Percentiles rank a stretch among this genome's conserved stretches.
phyloP scores from a whole-genome alignment of 2,888 invertebrate genomes.

The Sphaerophoria taeniata region DNA sequence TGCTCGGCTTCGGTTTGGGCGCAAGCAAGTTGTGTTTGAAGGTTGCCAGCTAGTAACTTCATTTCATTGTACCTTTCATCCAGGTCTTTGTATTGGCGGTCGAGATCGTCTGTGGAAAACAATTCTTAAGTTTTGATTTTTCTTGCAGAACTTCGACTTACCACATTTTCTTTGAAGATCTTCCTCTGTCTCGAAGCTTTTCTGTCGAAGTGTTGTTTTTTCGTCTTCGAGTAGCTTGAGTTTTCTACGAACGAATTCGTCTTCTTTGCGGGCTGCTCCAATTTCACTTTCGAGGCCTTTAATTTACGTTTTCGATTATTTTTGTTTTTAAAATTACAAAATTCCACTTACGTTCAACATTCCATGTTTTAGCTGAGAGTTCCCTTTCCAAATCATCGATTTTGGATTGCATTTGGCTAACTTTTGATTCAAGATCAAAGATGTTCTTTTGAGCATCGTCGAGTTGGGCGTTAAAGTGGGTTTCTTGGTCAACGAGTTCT shows the following conservation, averaged over 20 bases:
- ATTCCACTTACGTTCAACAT: constrained; percentile 81
- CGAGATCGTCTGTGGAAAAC: constrained; percentile 81
- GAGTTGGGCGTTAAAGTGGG: constrained; percentile 80
- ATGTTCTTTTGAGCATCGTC: constrained; percentile 81
- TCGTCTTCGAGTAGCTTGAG: constrained; percentile 82
- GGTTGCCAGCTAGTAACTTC: constrained; percentile 81
- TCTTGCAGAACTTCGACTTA: constrained; percentile 54
- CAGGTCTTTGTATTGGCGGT: constrained; percentile 83
- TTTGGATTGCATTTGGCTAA: constrained; percentile 80
- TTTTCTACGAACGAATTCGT: constrained; percentile 81
- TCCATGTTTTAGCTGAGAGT: constrained; percentile 81
- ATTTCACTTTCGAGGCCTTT: constrained; percentile 82
- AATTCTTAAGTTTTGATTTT: background rate
- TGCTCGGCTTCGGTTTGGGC: constrained; percentile 80
- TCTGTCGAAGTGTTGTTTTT: constrained; percentile 80
- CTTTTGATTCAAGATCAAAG: constrained; percentile 79
- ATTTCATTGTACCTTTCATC: constrained; percentile 83
- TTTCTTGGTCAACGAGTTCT: constrained; percentile 81
- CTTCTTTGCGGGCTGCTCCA: constrained; percentile 81
- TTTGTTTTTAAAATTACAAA: too few relatives aligned
- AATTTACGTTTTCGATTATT: background rate
- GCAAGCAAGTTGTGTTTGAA: constrained; percentile 80
- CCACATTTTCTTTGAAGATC: constrained; percentile 81
- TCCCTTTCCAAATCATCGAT: constrained; percentile 81
- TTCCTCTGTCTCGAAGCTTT: constrained; percentile 81